Evolutionary conservation across 2,113 vertebrate genomes (phyloP), one percentile per base, ranked within the genome.

Genomic region (Dromas ardeola): DNA sequence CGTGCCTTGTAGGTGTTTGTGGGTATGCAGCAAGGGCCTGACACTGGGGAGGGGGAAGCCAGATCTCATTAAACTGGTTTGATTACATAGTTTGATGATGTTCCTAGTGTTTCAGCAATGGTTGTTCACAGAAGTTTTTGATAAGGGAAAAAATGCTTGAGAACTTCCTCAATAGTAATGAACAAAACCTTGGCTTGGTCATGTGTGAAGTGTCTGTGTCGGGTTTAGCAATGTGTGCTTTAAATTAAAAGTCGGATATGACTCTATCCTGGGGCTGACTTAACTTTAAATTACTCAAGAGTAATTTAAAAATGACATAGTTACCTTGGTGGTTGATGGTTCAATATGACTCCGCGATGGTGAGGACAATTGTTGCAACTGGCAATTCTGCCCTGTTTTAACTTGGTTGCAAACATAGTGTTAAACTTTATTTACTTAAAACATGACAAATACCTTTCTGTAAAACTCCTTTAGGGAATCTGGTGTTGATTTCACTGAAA

Each of bases 261-360:
- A 19, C 1, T 67, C 47, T 61, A 71, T 78, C n/a, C 27, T 84
- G 65, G 14, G 19, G 19, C 59, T 79, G 32, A 32, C 18, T 52
- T 45, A 73, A 17, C 49, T 94, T 42, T 42, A 42, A 42, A 42
- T 42, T 42, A 42, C 42, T 11, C 26, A 47, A 47, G 74, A 47
- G 38, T 40, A 10, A 45, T 63, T 59, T 81, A 29, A 86, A 74
- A 88, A 74, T 58, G 5, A 8, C 15, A 0, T 23, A 0, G n/a
- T 72, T 88, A 36, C 26, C 50, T 56, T 58, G 8, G 30, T 43
- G 38, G 36, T 10, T 81, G 86, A 11, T 70, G 47, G 55, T 52
- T 69, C 36, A 30, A 0, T 38, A 3, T 18, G 45, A 52, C 38
- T 81, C 29, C 1, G 0, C 0, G 2, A 4, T 38, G 36, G 29